phyloP scores from a whole-genome alignment of 2,113 vertebrate genomes.

The Vulpes ferrilata region DNA sequence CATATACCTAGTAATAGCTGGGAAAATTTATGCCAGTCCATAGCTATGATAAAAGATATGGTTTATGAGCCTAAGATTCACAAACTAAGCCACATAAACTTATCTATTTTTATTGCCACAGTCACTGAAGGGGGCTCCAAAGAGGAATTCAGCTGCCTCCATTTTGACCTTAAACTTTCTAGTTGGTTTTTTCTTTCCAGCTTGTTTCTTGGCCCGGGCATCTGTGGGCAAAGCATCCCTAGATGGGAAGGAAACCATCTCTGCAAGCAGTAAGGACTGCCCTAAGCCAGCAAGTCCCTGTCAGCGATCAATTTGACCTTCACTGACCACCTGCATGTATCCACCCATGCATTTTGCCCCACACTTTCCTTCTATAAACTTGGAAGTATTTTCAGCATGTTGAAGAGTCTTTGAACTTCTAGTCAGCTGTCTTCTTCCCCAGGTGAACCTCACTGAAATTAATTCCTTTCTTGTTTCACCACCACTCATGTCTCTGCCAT shows the following conservation, averaged over 20 bases:
- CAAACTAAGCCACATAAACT: neutral
- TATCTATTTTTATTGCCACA: neutral
- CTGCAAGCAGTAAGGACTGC: neutral
- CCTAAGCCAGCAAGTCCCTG: neutral
- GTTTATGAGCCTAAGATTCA: neutral
- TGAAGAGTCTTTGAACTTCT: neutral
- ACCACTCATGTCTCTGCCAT: neutral
- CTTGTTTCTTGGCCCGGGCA: neutral
- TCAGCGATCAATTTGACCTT: neutral
- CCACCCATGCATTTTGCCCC: neutral
- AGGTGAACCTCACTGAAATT: neutral
- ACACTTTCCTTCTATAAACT: neutral
- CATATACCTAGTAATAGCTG: neutral
- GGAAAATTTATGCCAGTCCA: neutral
- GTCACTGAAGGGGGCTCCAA: neutral
- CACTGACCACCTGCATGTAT: neutral
- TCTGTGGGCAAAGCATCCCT: neutral
- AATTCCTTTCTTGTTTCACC: neutral
- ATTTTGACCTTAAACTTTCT: neutral
- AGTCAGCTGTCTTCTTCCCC: neutral
- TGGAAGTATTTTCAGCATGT: neutral
- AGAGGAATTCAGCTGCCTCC: neutral
- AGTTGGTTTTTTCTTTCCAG: neutral
- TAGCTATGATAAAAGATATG: neutral
- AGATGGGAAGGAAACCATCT: neutral